Base-by-base conservation (phyloP, 2,113 vertebrate genomes). In the Piaya cayana region DNA sequence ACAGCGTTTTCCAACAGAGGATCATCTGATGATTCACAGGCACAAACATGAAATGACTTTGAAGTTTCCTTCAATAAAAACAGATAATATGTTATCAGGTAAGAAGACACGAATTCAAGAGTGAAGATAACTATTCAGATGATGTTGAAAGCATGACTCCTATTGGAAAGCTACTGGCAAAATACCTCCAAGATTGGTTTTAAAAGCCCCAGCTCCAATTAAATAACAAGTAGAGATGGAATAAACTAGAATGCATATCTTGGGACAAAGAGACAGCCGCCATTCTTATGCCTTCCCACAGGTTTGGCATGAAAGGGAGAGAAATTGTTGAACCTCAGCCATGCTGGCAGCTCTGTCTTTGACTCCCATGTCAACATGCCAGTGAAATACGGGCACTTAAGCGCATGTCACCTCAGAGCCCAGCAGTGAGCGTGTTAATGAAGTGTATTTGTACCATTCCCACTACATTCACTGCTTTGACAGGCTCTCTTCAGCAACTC, bases 1-100 rank as follows among this genome's bases (percentile, higher is more conserved):
- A 97, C 98, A 99, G 99, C 98, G 99, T 94, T 99, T 99, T 97
- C 99, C 99, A 93, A 99, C 99, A 53, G 99, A 99, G 97, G 99
- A 99, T 98, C 99, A 99, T 97, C 98, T 99, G 97, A 99, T 99
- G 99, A 99, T 99, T 98, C 99, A 99, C 96, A 98, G 99, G 97
- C 99, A 99, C 98, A 99, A 99, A 98, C 99, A 99, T 98, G 99
- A 99, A 98, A 99, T 99, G 99, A 99, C 99, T 97, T 98, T 99
- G 96, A 99, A 99, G 98, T 99, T 99, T 96, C 98, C 99, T 92
- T 99, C 99, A 96, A 99, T 99, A 98, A 99, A 99, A 98, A 99
- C 98, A 88, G 99, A 99, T 98, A 99, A 98, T 98, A 98, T 99
- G 98, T 97, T 99, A 98, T 99, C 99, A 99, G 99, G 99, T 99